These are phyloP conservation scores for Stenurella melanura DNA, from an alignment of 2,888 invertebrate genomes.

Conservation along the genomic window DNA sequence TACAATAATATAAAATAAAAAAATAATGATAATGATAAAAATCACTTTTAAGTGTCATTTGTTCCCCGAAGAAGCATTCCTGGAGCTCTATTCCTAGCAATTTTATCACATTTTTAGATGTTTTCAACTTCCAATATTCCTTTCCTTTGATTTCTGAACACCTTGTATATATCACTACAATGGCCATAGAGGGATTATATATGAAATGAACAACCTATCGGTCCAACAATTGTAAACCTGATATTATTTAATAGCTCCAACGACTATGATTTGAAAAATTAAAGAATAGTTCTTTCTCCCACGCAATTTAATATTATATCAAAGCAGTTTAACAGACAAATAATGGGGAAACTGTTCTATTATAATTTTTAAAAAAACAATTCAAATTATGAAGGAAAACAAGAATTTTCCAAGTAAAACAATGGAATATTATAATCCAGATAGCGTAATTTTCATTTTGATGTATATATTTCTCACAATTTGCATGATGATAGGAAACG, in stretches of 20 bases:
- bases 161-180: no score
- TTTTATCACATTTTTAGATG: no score
- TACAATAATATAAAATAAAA: no score
- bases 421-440: conserved; percentile 31
- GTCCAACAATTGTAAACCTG: no score
- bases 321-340: not conserved
- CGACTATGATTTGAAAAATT: not conserved
- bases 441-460: conserved; percentile 36
- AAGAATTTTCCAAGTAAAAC: conserved; percentile 39
- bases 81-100: no score
- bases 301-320: not conserved
- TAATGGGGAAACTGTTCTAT: conserved; percentile 21
- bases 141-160: no score
- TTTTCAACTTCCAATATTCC: no score
- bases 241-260: not conserved
- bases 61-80: no score
- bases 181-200: no score
- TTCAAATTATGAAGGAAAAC: conserved; percentile 36
- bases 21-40: no score
- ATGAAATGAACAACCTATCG: no score
- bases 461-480: conserved; percentile 38
- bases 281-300: not conserved
- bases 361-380: conserved; percentile 24
- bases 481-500: conserved; percentile 42
- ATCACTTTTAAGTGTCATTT: no score